Evolutionary conservation across 2,113 vertebrate genomes (phyloP).

Genomic region (Xenus cinereus): DNA sequence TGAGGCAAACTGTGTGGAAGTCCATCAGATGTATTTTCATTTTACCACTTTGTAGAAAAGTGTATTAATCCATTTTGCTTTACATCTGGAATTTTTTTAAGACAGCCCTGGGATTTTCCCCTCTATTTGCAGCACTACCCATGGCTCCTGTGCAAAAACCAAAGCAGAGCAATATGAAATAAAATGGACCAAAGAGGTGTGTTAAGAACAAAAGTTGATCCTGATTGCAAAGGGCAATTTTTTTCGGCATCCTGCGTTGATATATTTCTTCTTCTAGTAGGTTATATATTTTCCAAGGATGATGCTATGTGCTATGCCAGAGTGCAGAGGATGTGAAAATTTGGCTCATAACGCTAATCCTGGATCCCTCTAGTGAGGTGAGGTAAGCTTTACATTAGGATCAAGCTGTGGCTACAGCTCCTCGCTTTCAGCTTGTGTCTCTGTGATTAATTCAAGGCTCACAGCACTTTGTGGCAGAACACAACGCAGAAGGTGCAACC

Average conservation of each 20-base stretch:
- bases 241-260: not conserved
- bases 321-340: not conserved
- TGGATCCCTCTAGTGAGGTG: not conserved
- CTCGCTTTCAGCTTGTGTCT: not conserved
- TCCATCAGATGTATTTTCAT: constrained; percentile 67
- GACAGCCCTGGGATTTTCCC: constrained; percentile 15
- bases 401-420: not conserved
- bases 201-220: not conserved
- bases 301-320: not conserved
- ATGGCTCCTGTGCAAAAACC: constrained; percentile 28
- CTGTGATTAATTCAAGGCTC: not conserved
- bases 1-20: constrained; percentile 57
- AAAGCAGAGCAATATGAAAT: not conserved
- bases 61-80: constrained; percentile 61
- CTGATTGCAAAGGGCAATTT: not conserved
- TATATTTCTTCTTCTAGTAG: not conserved
- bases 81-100: constrained; percentile 62
- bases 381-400: not conserved
- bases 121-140: not conserved
- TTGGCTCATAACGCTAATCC: not conserved
- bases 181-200: not conserved
- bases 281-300: not conserved
- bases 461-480: not conserved
- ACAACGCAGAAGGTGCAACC: not conserved
- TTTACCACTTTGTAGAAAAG: constrained; percentile 66